Conservation (phyloP, 2,797 vertebrate species). For the Scolopax rusticola region DNA sequence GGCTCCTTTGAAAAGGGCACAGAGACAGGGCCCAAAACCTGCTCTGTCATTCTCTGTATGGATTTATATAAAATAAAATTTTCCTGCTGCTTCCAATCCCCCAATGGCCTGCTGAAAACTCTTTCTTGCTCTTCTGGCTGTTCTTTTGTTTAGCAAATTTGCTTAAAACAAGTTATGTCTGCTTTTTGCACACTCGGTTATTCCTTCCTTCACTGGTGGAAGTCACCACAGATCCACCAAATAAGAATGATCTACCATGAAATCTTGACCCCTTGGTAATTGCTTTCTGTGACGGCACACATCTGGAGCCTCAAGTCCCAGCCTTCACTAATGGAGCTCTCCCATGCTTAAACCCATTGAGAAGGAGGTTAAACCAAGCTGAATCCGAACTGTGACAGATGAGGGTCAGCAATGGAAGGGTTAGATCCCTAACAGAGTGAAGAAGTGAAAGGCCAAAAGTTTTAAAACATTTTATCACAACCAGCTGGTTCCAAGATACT, state of each 20-base stretch:
- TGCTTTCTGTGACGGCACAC: background rate
- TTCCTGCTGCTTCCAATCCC: background rate
- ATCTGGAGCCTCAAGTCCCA: background rate
- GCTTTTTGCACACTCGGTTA: background rate
- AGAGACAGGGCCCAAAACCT: background rate
- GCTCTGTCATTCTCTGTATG: background rate
- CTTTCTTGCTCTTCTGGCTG: background rate
- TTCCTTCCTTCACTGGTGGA: background rate
- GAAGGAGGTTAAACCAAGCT: background rate
- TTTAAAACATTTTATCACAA: background rate
- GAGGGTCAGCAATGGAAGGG: rapidly evolving
- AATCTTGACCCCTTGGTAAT: background rate
- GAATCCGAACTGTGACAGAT: background rate
- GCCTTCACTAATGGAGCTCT: rapidly evolving
- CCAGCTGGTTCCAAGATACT: background rate
- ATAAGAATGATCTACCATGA: background rate
- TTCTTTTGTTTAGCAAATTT: background rate
- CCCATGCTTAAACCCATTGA: rapidly evolving
- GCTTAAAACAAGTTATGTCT: background rate
- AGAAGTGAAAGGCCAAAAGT: background rate
- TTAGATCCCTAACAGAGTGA: background rate
- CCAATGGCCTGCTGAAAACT: background rate
- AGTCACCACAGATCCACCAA: rapidly evolving
- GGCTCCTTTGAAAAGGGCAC: background rate
- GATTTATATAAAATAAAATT: background rate